phyloP scores from a whole-genome alignment of 2,888 invertebrate species.

The Netelia virgata region DNA sequence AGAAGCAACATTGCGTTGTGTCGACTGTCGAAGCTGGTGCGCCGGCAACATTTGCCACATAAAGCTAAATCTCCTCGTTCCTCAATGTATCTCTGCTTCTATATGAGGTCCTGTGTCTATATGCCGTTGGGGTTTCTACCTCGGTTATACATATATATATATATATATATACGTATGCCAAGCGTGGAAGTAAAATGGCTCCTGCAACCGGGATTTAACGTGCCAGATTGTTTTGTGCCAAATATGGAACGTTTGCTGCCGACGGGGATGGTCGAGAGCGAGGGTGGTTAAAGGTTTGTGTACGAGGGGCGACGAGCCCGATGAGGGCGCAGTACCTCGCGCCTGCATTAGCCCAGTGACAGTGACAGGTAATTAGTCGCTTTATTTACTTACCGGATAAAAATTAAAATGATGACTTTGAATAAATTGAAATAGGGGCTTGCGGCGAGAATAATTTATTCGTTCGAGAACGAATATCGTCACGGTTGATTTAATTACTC shows the following conservation, averaged over 20 bases:
- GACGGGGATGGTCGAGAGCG: background rate
- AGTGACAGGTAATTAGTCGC: background rate
- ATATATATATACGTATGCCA: background rate
- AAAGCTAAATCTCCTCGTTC: background rate
- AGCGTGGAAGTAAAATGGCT: conserved; percentile 24
- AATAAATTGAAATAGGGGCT: background rate
- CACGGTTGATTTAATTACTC: too few species aligned
- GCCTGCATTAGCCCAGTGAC: background rate
- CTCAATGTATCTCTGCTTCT: background rate
- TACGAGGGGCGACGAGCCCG: background rate
- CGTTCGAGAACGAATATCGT: too few species aligned
- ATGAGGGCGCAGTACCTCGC: background rate
- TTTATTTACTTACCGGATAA: background rate
- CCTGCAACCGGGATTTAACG: conserved; percentile 22
- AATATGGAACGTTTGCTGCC: background rate
- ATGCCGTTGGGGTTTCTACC: background rate
- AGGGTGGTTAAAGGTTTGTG: background rate
- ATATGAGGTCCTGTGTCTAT: background rate
- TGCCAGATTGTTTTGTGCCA: background rate
- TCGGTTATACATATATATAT: background rate
- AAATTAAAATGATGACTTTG: background rate
- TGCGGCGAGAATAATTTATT: too few species aligned
- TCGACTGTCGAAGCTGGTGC: background rate
- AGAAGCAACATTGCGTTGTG: background rate
- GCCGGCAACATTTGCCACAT: background rate